phyloP scores from a whole-genome alignment of 1,140 invertebrate genomes.

The Ptiloglossa arizonensis region DNA sequence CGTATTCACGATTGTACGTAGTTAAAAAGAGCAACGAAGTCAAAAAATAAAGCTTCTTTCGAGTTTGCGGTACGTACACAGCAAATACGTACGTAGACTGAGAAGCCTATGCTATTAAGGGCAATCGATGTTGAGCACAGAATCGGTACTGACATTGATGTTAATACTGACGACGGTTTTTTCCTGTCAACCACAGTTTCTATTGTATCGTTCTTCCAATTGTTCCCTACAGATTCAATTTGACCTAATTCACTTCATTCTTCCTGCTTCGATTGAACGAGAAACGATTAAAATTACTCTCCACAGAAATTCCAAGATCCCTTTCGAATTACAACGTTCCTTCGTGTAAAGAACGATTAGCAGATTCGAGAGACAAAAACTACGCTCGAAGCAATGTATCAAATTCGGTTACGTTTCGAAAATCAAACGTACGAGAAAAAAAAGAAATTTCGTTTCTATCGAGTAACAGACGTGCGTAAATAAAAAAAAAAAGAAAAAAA shows the following conservation, averaged over 20 bases:
- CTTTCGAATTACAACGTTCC: too few relatives aligned
- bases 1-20: background rate
- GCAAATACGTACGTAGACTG: background rate
- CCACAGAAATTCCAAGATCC: too few relatives aligned
- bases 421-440: too few relatives aligned
- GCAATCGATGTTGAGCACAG: background rate
- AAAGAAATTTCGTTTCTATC: too few relatives aligned
- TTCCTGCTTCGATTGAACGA: too few relatives aligned
- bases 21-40: background rate
- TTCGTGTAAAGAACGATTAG: too few relatives aligned
- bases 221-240: background rate
- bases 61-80: background rate
- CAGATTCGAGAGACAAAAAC: too few relatives aligned
- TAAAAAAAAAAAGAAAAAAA: too few relatives aligned
- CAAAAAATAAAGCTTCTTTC: background rate
- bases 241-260: background rate
- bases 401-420: too few relatives aligned
- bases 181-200: background rate
- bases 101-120: background rate
- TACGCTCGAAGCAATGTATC: too few relatives aligned
- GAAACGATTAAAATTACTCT: too few relatives aligned
- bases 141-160: slow-evolving; percentile 7
- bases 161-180: background rate
- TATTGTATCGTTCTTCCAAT: background rate
- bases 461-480: too few relatives aligned